A percentile compares a stretch with the other conserved stretches of the same genome.
These are phyloP conservation scores for Corynorhinus townsendii DNA, from an alignment of 2,113 vertebrate genomes.

Conservation along the genomic window DNA sequence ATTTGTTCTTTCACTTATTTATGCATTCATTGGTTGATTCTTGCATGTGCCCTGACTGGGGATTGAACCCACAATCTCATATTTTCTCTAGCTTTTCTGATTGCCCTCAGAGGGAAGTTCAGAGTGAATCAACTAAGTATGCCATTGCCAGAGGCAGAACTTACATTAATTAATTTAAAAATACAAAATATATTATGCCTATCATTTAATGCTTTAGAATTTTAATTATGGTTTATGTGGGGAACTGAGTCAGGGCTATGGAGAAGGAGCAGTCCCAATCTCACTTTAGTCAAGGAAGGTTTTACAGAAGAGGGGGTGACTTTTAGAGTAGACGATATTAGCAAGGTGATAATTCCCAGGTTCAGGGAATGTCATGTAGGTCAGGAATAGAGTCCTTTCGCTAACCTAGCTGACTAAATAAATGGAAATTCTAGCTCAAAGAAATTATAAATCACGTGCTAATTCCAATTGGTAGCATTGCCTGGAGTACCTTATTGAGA, in stretches of 20 bases:
- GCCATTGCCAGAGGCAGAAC: slow-evolving; percentile 1
- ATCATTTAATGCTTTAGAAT: background rate
- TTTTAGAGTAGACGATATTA: background rate
- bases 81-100: slow-evolving; percentile 32
- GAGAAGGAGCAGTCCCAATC: background rate
- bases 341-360: background rate
- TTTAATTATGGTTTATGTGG: background rate
- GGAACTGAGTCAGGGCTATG: background rate
- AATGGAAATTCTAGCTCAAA: background rate
- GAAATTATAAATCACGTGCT: background rate
- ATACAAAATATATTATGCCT: background rate
- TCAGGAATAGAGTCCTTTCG: background rate
- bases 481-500: background rate
- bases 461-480: background rate
- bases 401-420: background rate
- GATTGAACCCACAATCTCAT: background rate
- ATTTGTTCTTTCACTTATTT: no score
- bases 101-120: slow-evolving; percentile 13
- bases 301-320: background rate
- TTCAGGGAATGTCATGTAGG: background rate
- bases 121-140: background rate
- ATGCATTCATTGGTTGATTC: no score
- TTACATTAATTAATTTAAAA: background rate
- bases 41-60: no score
- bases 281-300: background rate